phyloP scores from a whole-genome alignment of 1,140 invertebrate species.

The Nixonia krombeini region DNA sequence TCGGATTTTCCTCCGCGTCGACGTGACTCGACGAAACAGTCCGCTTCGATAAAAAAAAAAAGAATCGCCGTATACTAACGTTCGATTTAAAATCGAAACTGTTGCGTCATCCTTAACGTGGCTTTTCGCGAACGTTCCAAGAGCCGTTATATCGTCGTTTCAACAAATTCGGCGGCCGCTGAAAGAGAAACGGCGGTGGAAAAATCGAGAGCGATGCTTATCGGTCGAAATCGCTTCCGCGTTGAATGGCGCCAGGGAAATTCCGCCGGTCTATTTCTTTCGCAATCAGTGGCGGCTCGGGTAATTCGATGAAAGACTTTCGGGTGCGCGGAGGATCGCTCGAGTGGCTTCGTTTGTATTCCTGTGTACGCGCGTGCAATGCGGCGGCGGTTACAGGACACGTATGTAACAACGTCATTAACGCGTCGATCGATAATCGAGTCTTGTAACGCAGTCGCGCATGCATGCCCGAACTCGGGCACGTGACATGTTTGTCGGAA shows the following conservation, averaged over 20 bases:
- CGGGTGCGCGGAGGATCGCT: too few relatives aligned
- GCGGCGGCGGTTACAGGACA: too few relatives aligned
- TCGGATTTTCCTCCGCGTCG: not conserved
- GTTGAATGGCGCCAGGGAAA: not conserved
- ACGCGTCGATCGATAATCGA: slow-evolving; percentile 2
- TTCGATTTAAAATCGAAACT: too few relatives aligned
- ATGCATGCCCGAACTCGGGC: too few relatives aligned
- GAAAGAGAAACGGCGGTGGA: too few relatives aligned
- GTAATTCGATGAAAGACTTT: not conserved
- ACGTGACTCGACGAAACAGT: not conserved
- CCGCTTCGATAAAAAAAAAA: too few relatives aligned
- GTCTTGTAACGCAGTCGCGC: not conserved
- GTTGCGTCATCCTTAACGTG: too few relatives aligned
- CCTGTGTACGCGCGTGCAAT: not conserved
- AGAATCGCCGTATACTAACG: too few relatives aligned
- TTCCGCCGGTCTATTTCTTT: not conserved
- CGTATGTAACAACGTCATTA: not conserved
- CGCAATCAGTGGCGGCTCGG: not conserved
- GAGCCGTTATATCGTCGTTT: too few relatives aligned
- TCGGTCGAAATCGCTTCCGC: not conserved
- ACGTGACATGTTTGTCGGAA: not conserved
- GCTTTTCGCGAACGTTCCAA: too few relatives aligned
- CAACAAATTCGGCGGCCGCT: too few relatives aligned
- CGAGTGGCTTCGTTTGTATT: not conserved
- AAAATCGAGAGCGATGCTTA: not conserved